Base-by-base conservation (phyloP, 1,140 invertebrate species). In the Lasaia peninsularis region DNA sequence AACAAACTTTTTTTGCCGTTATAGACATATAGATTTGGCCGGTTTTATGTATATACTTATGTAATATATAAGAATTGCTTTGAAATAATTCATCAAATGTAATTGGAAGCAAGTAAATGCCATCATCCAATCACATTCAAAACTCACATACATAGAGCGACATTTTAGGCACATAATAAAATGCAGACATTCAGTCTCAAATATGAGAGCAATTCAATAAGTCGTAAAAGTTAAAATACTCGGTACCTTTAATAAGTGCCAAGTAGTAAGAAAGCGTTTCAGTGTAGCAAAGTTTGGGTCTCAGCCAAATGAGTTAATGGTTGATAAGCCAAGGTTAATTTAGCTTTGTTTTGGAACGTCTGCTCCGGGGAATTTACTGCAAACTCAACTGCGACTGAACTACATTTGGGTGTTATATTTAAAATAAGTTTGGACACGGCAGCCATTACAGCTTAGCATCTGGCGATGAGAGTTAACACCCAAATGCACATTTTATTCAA, bases 261-360 rank as follows among this genome's bases (percentile, higher is more conserved):
- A 48, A 60, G 64, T 58, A 56, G 56, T 60, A 60, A 67, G 65
- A 63, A 64, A 66, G 51, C 65, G 35, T 49, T 56, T 31, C 53
- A 59, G 60, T 58, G 62, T 62, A 50, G 60, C 24, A 44, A 57
- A 70, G 60, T 72, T 78, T 78, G 73, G 77, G 58, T 7, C 31
- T 18, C 10, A 18, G 71, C 77, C 77, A 80, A 80, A 76, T 80
- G 70, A 79, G 68, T 75, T 75, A 76, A 73, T 71, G 73, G 71
- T 63, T 78, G 75, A 78, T 81, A 81, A 79, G 72, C 69, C 58
- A 68, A 73, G 71, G 76, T 79, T 81, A 75, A 78, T 76, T 71
- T 69, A 62, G 74, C 75, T 71, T 78, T 79, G 74, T 77, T 71
- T 73, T 52, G 32, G 24, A 57, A 53, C 48, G 20, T 56, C 35